phyloP scores from a whole-genome alignment of 2,888 invertebrate genomes.

The Gryllus longicercus region DNA sequence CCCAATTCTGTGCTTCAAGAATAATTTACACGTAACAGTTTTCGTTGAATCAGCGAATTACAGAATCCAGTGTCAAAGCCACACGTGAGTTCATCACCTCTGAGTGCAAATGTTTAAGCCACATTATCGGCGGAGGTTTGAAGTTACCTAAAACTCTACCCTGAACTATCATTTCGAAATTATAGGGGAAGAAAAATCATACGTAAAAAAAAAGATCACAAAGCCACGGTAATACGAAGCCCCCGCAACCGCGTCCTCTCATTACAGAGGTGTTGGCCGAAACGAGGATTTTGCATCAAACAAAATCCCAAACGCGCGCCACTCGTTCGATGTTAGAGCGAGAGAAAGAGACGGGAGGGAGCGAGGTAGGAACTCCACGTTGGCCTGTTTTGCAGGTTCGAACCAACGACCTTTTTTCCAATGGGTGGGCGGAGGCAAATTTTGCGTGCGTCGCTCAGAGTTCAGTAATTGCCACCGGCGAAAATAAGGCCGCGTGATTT shows the following conservation, averaged over 20 bases:
- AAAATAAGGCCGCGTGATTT: conserved; percentile 17
- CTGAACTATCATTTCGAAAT: background rate
- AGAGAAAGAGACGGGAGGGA: background rate
- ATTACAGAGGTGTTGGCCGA: background rate
- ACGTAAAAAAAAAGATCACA: background rate
- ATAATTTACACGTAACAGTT: no score
- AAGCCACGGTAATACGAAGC: background rate
- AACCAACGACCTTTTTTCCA: background rate
- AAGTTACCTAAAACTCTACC: background rate
- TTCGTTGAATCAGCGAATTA: no score
- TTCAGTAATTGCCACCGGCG: conserved; percentile 8
- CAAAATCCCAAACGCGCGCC: background rate
- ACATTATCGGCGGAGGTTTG: background rate
- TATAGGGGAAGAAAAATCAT: background rate
- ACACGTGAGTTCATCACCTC: no score
- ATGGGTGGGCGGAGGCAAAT: conserved; percentile 5
- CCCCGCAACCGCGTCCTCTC: background rate
- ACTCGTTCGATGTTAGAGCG: background rate
- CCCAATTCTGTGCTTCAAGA: no score
- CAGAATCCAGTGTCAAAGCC: no score
- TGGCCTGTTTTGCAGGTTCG: background rate
- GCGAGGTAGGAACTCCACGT: no score
- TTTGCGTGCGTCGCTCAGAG: conserved; percentile 17
- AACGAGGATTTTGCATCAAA: background rate
- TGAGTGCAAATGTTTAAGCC: no score